Evolutionary conservation across 2,888 invertebrate species (phyloP).

Genomic region (Teleiodes luculella): DNA sequence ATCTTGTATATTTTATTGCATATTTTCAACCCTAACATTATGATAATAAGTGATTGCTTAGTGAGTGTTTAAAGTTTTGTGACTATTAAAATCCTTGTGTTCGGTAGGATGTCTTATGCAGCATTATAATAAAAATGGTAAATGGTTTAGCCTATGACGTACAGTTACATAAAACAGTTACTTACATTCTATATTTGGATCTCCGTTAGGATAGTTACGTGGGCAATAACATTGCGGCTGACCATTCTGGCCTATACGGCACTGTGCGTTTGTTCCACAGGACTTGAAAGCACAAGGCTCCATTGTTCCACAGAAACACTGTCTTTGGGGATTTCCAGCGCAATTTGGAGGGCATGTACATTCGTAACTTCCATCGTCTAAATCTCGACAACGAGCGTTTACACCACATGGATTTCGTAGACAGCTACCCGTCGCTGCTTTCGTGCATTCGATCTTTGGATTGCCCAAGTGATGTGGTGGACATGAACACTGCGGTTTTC

Average conservation of each 20-base stretch:
- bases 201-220: constrained; percentile 87
- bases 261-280: constrained; percentile 91
- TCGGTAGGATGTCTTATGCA: background rate
- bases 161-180: constrained; percentile 33
- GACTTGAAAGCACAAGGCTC: constrained; percentile 88
- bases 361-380: constrained; percentile 85
- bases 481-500: constrained; percentile 90
- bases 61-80: no score
- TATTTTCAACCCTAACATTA: no score
- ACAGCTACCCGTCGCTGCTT: constrained; percentile 85
- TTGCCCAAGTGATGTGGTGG: constrained; percentile 89
- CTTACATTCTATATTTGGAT: constrained; percentile 92
- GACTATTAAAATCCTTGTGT: no score
- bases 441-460: constrained; percentile 86
- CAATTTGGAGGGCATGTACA: constrained; percentile 90
- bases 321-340: constrained; percentile 88
- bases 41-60: no score
- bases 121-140: background rate
- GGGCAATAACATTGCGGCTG: constrained; percentile 92
- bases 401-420: constrained; percentile 90
- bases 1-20: no score
- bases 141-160: background rate
- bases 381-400: constrained; percentile 89
- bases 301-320: constrained; percentile 87
- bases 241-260: constrained; percentile 82